A percentile compares a stretch with the other conserved stretches of the same genome.
Evolutionary conservation across 2,797 vertebrate species (phyloP).

Genomic region (Crossoptilon crossoptilon): DNA sequence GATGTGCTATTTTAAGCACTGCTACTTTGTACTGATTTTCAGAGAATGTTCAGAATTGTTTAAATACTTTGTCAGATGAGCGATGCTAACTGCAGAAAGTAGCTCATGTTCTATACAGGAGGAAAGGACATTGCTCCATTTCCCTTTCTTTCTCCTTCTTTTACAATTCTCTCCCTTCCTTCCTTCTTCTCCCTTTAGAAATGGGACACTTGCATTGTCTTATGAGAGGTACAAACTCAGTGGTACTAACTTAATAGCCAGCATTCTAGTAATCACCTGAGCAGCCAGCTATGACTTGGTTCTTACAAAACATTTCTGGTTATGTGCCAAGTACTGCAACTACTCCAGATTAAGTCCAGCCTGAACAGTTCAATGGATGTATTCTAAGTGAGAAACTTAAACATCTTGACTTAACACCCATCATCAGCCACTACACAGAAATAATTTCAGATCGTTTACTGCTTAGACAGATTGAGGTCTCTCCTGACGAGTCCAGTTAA

Average conservation of each 20-base stretch:
- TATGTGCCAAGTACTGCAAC: background rate
- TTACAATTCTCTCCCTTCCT: background rate
- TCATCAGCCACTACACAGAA: background rate
- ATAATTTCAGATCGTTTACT: conserved; percentile 4
- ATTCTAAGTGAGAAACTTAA: background rate
- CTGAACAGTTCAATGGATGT: background rate
- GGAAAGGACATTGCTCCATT: background rate
- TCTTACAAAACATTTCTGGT: background rate
- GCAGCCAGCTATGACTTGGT: background rate
- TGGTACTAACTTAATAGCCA: background rate
- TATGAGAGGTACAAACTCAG: background rate
- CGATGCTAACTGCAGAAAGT: background rate
- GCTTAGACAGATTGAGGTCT: background rate
- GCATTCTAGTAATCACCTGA: background rate
- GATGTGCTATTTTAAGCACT: conserved; percentile 20
- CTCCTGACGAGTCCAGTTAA: background rate
- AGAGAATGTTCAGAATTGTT: conserved; percentile 13
- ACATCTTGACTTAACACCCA: background rate
- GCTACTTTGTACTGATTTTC: conserved; percentile 25
- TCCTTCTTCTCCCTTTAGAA: background rate
- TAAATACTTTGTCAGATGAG: background rate
- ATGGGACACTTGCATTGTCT: background rate
- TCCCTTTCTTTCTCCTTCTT: background rate
- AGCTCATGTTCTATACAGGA: background rate
- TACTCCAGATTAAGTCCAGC: background rate